These are phyloP conservation scores for Apteryx owenii DNA, from an alignment of 2,113 vertebrate species.

Conservation along the genomic window DNA sequence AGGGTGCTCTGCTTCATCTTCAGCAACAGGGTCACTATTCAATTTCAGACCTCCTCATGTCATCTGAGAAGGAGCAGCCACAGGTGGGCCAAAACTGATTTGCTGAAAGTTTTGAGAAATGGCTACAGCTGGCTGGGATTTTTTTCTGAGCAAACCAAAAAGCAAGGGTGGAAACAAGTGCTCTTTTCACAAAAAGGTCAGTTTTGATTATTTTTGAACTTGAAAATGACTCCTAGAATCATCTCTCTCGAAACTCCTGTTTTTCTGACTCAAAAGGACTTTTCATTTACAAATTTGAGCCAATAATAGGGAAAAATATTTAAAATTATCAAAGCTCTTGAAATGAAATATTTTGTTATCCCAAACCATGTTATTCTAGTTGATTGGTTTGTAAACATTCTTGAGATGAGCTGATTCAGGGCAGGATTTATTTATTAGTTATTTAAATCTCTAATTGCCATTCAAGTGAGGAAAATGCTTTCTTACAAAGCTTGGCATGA, in stretches of 20 bases:
- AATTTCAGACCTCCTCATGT: background rate
- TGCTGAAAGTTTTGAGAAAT: background rate
- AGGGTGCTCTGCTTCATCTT: constrained; percentile 28
- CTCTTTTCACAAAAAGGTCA: background rate
- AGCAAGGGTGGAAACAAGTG: background rate
- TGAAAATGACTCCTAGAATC: background rate
- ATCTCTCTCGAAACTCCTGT: background rate
- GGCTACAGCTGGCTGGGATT: background rate
- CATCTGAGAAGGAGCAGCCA: background rate
- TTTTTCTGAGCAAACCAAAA: background rate
- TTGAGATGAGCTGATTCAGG: background rate
- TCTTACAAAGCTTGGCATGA: background rate
- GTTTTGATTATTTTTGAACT: background rate
- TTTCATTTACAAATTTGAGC: background rate
- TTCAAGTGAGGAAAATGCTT: background rate
- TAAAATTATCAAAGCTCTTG: background rate
- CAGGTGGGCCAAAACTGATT: constrained; percentile 20
- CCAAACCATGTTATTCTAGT: background rate
- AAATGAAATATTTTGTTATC: background rate
- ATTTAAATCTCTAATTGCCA: background rate
- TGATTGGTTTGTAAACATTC: background rate
- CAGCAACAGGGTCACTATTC: background rate
- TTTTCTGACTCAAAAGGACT: background rate
- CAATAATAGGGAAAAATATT: background rate
- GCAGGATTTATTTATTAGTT: background rate